Base-by-base conservation (phyloP, 2,888 invertebrate species). In the Rhopalosiphum nymphaeae region DNA sequence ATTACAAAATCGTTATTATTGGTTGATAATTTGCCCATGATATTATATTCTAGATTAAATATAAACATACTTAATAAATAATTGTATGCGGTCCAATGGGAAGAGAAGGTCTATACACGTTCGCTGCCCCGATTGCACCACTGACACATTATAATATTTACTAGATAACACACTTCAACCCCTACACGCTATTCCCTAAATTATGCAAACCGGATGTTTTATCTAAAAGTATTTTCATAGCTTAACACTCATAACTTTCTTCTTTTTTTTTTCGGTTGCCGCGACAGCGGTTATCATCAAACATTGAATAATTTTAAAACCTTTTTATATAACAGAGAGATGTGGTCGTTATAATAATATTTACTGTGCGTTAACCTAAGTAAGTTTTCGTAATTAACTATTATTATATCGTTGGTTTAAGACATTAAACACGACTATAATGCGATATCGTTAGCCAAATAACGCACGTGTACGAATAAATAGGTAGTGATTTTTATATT, bases 1-100 rank as follows among this genome's bases (percentile, higher is more conserved):
- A 78, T 78, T 78, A 78, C 78, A 78, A 78, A 78, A 78, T 78
- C 78, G 36, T 78, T 78, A 36, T 78, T 78, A n/a, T 46, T 46
- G 44, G 67, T 67, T 21, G 67, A 67, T 67, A 5, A n/a, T 67
- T n/a, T 36, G 36, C 21, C n/a, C 67, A 16, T 36, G 36, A 67
- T n/a, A 36, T 36, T 67, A 78, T 78, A 36, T 78, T 36, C 9
- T 36, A 78, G 21, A 36, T 78, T 36, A 42, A 78, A 78, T 36
- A 78, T 36, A 42, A 36, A 36, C 78, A 78, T 78, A 21, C 21
- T 67, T 67, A 36, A 67, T 67, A 21, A 16, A 36, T 78, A 36
- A 36, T 21, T 2, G 21, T 21, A 36, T 21, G 36, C 78, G 7
- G 21, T 36, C 9, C 78, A 10, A 36, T 21, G 78, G 78, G 78